Base-by-base conservation (phyloP, 2,888 invertebrate species). In the Drosophila histrio region DNA sequence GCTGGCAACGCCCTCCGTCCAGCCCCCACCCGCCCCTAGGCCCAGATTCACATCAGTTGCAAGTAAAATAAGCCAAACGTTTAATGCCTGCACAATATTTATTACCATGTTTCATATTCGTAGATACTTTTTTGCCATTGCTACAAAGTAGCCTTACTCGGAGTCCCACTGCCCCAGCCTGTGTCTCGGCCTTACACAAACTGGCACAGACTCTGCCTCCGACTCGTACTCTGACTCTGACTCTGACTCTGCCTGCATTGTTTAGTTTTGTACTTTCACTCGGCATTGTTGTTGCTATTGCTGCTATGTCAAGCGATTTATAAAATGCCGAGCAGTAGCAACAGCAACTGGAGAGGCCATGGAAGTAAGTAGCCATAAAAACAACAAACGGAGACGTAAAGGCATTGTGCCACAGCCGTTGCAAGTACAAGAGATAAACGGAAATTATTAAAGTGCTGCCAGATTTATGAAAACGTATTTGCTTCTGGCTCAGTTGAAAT, bases 91-190 rank as follows among this genome's bases (percentile, higher is more conserved):
- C 87, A 86, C 84, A 86, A 84, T 84, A 88, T 84, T 84, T 84
- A 84, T 88, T 88, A 84, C 88, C 87, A 88, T 88, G 80, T 87
- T 84, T 84, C 88, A 84, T 84, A 88, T 84, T 88, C 87, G 66
- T 77, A 72, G 66, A 71, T 69, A 75, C 67, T 80, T 77, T 70
- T 71, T 60, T 79, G 65, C 77, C 60, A 62, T 53, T 63, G 75
- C 63, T 66, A 77, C 77, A 77, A 77, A 77, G 69, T 76, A 72
- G 69, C 77, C 64, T 49, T 41, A 7, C n/a, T 32, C 13, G 6
- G 15, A 50, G 17, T 49, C 36, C 24, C 11, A 22, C 53, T 47
- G 26, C 49, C 2, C 28, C 53, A 34, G 8, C 19, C 61, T 24
- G n/a, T 34, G 59, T 15, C 43, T 8, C 36, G 13, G 46, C 17